Conservation (phyloP, 2,797 vertebrate genomes). For the Gambusia yucatana region DNA sequence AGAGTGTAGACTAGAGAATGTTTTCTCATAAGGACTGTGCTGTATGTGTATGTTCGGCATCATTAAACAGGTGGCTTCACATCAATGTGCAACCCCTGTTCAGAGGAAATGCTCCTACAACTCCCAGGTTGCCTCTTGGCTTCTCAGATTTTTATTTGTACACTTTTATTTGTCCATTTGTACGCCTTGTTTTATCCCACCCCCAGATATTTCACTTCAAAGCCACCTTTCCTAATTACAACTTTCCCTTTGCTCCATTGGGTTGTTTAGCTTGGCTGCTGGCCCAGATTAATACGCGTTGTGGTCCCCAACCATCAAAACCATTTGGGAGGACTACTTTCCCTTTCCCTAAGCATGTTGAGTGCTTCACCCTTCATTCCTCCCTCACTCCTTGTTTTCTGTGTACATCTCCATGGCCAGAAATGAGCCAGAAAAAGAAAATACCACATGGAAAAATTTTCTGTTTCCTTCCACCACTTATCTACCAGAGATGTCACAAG, state of each 20-base stretch:
- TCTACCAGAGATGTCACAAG: constrained; percentile 57
- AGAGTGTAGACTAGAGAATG: constrained; percentile 14
- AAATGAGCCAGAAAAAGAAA: constrained; percentile 56
- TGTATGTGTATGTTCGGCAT: constrained; percentile 48
- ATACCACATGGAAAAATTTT: constrained; percentile 67
- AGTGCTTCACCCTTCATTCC: constrained; percentile 39
- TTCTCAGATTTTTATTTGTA: constrained; percentile 53
- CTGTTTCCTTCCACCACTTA: constrained; percentile 54
- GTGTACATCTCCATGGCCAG: constrained; percentile 47
- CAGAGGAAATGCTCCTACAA: constrained; percentile 50
- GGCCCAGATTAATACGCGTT: constrained; percentile 53
- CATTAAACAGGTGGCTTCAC: constrained; percentile 78
- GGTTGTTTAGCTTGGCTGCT: constrained; percentile 67
- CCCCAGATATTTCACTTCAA: constrained; percentile 51
- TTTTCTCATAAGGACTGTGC: constrained; percentile 24
- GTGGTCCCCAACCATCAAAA: constrained; percentile 52
- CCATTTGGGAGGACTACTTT: constrained; percentile 67
- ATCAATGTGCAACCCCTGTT: constrained; percentile 46
- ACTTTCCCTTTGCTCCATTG: constrained; percentile 49
- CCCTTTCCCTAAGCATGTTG: constrained; percentile 57
- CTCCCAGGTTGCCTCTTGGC: constrained; percentile 42
- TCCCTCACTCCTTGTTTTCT: constrained; percentile 36
- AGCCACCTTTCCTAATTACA: constrained; percentile 24
- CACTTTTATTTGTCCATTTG: neutral
- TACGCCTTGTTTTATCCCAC: constrained; percentile 29